Evolutionary conservation across 2,888 invertebrate genomes (phyloP), one percentile per base, ranked within the genome.

Genomic region (Pterostichus niger): DNA sequence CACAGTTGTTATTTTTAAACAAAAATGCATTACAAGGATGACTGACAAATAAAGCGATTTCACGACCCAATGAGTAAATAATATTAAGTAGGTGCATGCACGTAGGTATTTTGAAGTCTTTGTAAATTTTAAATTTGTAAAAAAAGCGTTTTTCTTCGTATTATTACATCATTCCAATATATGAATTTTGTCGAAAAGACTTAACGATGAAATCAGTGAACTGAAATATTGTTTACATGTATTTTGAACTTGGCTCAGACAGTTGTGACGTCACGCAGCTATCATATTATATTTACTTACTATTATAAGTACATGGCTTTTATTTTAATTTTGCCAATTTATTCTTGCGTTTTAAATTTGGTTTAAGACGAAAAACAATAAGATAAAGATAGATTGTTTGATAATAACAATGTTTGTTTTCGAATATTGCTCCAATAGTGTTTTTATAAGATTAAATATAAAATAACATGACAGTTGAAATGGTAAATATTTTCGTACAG

Each of bases 221-320:
- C 56, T 7, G 17, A 56, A 56, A 40, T 56, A 13, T 9, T 56
- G 56, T 56, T 56, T 56, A 56, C 56, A 15, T 56, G 56, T 56
- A 17, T 13, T 56, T 56, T 56, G 56, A 56, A 56, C 56, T 56
- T 56, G 17, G 56, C 56, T 56, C 56, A 17, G 56, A 6, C 17
- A 17, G 17, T 56, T 56, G 13, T 56, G 56, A 56, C 56, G 56
- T 56, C 56, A 17, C 10, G 7, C 0, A 6, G 13, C 7, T 56
- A 56, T 17, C 56, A 56, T 6, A 17, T 56, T 6, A 17, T 56
- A 56, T 56, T 17, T 5, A 17, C 40, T 17, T 5, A 17, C 40
- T 40, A 3, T 40, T 40, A 6, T 2, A 40, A 40, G 9, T 6
- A 5, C 5, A 6, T 40, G 40, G 40, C 40, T 6, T n/a, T 7